These are phyloP conservation scores for Invenusta paracnida DNA, from an alignment of 2,888 invertebrate genomes.

Conservation along the genomic window DNA sequence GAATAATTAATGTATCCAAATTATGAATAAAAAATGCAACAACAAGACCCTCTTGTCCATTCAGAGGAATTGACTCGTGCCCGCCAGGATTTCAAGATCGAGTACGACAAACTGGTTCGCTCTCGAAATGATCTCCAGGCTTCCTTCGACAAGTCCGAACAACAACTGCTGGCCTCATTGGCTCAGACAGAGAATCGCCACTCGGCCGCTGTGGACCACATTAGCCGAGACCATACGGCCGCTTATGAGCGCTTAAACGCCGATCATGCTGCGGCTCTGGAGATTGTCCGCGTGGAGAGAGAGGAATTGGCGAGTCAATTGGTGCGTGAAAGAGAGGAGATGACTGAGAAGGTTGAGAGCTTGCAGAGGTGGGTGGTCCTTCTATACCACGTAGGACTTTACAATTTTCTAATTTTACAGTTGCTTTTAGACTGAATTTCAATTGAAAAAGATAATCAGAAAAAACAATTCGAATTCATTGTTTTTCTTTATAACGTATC, in stretches of 20 bases:
- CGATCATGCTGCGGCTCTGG: neutral
- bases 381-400: too few relatives aligned
- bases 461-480: too few relatives aligned
- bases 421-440: too few relatives aligned
- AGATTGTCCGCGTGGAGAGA: neutral
- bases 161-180: neutral
- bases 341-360: neutral
- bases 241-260: neutral
- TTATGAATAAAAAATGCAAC: too few relatives aligned
- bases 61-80: neutral
- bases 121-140: neutral
- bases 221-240: neutral
- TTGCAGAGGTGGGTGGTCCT: neutral
- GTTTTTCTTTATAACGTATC: too few relatives aligned
- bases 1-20: too few relatives aligned
- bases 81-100: neutral
- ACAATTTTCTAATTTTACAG: too few relatives aligned
- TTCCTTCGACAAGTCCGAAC: neutral
- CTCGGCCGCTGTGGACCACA: neutral
- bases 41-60: neutral
- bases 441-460: too few relatives aligned
- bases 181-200: neutral
- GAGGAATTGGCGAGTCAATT: neutral
- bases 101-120: neutral
- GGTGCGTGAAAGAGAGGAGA: neutral